Base-by-base conservation (phyloP, 92 coral and sea anemone species). In the Parazoanthus atlanticus region DNA sequence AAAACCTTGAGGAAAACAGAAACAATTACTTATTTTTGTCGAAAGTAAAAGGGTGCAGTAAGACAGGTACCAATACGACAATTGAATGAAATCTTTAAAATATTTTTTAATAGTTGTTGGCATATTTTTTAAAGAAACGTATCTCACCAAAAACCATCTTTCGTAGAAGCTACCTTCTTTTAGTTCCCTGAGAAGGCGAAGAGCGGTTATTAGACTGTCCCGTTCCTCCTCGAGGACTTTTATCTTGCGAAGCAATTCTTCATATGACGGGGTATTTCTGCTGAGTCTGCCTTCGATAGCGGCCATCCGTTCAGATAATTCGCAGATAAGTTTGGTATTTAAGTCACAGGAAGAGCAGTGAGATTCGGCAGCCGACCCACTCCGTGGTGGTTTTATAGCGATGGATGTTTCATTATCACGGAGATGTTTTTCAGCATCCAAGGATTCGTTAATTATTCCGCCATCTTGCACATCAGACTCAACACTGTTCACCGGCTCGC, bases 171-270 rank as follows among this genome's bases (percentile, higher is more conserved):
- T n/a, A n/a, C n/a, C n/a, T n/a, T n/a, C n/a, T n/a, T n/a, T n/a
- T n/a, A n/a, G n/a, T 82, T 82, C 86, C 28, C 71, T 23, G 67
- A 82, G 40, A 82, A 82, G 74, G 21, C 86, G 16, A 82, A 82
- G 17, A 28, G 86, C 86, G 5, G 86, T 82, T 82, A 82, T 16
- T 58, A 82, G 75, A 56, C 75, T 82, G 32, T 25, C 67, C 21
- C 71, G 67, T 82, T 82, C 86, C 67, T 82, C 43, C 71, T 58
- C 75, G 21, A 82, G 75, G 25, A 46, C 69, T 82, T 82, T 82
- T 54, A 82, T 82, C 41, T 46, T 82, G 16, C 41, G 77, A 72
- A 72, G 38, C 77, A 72, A 30, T 19, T 49, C 66, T 81, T 81
- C 85, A 81, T 81, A 81, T 47, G 61, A 21, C 72, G 32, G 40